A percentile compares a stretch with the other conserved stretches of the same genome.
phyloP scores from a whole-genome alignment of 2,888 invertebrate genomes.

The Drosophila colorata region DNA sequence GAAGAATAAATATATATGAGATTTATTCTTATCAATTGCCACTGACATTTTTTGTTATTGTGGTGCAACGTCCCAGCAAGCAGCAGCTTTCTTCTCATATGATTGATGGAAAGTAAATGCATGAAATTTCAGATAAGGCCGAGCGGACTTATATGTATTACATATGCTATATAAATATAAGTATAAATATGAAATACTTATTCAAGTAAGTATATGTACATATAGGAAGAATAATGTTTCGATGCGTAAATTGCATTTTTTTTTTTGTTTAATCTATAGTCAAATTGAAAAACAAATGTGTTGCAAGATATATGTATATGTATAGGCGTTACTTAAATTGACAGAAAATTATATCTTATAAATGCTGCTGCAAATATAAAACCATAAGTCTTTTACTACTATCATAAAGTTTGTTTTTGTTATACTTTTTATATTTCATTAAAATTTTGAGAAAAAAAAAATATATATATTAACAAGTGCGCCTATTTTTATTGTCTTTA shows the following conservation, averaged over 20 bases:
- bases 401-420: neutral
- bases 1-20: neutral
- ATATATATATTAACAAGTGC: no score
- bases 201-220: conserved; percentile 23
- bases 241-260: no score
- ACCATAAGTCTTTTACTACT: neutral
- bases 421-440: no score
- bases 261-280: no score
- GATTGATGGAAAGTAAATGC: conserved; percentile 65
- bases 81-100: conserved; percentile 32
- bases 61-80: conserved; percentile 23
- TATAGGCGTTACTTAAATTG: no score
- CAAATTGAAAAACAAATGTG: no score
- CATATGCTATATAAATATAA: conserved; percentile 16
- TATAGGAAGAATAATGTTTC: neutral
- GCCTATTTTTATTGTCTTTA: no score
- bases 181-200: conserved; percentile 11
- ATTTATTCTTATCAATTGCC: conserved; percentile 22
- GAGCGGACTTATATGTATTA: conserved; percentile 30
- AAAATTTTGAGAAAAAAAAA: no score
- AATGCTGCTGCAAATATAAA: neutral
- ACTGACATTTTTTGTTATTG: conserved; percentile 30
- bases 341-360: neutral
- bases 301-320: no score
- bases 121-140: conserved; percentile 55